Evolutionary conservation across 2,797 vertebrate species (phyloP).

Genomic region (Mastacembelus armatus): DNA sequence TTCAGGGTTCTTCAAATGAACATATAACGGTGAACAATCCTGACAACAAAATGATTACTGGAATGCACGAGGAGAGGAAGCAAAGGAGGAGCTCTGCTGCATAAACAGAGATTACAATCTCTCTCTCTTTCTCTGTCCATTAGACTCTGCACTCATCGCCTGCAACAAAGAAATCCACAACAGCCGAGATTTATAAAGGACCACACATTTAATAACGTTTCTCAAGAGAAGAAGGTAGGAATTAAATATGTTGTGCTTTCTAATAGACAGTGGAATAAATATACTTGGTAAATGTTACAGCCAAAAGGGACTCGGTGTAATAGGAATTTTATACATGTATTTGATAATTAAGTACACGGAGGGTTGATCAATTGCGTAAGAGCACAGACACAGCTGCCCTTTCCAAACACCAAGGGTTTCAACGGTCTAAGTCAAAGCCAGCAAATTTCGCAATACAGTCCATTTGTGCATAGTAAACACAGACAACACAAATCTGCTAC

Average conservation of each 20-base stretch:
- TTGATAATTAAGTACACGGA: no score
- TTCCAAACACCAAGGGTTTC: no score
- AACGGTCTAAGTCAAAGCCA: no score
- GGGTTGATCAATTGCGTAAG: no score
- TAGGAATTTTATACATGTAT: no score
- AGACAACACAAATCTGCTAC: no score
- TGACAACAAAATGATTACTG: neutral
- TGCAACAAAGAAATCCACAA: neutral
- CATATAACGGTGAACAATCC: neutral
- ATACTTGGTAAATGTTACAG: no score
- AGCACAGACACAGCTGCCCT: no score
- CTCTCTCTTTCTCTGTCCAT: neutral
- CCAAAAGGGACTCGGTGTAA: no score
- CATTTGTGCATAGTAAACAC: no score
- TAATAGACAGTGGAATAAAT: no score
- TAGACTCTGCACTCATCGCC: neutral
- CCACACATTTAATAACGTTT: neutral
- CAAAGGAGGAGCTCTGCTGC: constrained; percentile 50
- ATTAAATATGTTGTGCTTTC: neutral
- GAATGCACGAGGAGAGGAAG: constrained; percentile 22
- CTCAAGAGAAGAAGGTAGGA: constrained; percentile 43
- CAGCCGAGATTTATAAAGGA: neutral
- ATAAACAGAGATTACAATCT: neutral
- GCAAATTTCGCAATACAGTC: no score
- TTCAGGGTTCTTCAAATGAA: neutral